phyloP scores from a whole-genome alignment of 1,140 invertebrate species.

The Drosophila albomicans region DNA sequence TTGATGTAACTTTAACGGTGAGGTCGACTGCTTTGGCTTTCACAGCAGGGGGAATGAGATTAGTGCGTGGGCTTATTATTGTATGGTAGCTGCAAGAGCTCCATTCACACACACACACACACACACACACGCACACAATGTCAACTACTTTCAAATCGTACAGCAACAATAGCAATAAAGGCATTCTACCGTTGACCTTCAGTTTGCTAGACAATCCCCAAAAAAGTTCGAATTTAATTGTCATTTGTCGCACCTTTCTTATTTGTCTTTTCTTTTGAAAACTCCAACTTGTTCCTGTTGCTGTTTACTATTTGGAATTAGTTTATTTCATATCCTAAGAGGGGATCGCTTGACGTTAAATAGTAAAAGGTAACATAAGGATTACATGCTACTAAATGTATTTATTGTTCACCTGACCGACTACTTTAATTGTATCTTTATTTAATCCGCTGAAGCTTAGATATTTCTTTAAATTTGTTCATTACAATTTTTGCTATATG shows the following conservation, averaged over 20 bases:
- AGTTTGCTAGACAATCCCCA: conserved; percentile 17
- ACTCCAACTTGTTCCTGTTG: neutral
- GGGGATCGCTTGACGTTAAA: too few relatives aligned
- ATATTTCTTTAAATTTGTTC: too few relatives aligned
- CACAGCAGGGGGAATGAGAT: conserved; percentile 17
- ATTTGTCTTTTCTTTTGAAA: conserved; percentile 29
- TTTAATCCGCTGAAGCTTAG: too few relatives aligned
- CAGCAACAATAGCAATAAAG: conserved; percentile 18
- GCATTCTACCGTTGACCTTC: conserved; percentile 58
- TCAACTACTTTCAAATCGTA: conserved; percentile 68
- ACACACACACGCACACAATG: conserved; percentile 57
- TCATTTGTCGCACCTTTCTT: conserved; percentile 32
- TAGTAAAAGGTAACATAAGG: too few relatives aligned
- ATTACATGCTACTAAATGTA: too few relatives aligned
- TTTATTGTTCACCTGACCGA: too few relatives aligned
- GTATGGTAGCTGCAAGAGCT: conserved; percentile 9
- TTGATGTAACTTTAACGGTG: conserved; percentile 46
- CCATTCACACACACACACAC: conserved; percentile 17
- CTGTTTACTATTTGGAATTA: neutral
- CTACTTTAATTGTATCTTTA: too few relatives aligned
- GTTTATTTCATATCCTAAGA: neutral
- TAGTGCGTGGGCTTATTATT: conserved; percentile 48
- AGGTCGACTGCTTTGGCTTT: conserved; percentile 21
- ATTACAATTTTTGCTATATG: too few relatives aligned
- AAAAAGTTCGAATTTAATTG: neutral